A percentile compares a stretch with the other conserved stretches of the same genome.
Conservation (phyloP, 2,888 invertebrate genomes). For the Stenoptilia bipunctidactyla region DNA sequence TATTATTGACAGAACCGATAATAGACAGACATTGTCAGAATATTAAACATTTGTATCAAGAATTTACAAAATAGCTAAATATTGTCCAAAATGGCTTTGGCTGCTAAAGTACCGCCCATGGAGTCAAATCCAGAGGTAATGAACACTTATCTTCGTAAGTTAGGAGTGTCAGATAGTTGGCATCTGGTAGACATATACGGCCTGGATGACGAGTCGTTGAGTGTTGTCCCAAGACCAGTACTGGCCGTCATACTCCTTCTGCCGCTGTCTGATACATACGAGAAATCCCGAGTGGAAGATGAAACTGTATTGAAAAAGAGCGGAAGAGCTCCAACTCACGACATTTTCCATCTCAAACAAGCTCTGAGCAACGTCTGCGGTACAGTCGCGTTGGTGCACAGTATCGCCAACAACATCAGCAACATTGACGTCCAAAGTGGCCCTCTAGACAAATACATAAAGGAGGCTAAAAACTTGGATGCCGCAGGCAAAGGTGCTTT, state of each 20-base stretch:
- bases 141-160: constrained; percentile 78
- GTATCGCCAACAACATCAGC: constrained; percentile 90
- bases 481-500: constrained; percentile 82
- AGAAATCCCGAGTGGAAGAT: constrained; percentile 74
- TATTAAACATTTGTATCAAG: too few relatives aligned
- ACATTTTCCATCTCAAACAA: constrained; percentile 89
- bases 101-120: constrained; percentile 36
- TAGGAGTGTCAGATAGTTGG: constrained; percentile 87
- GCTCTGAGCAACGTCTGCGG: constrained; percentile 95
- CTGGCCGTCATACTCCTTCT: constrained; percentile 88
- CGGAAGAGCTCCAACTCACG: constrained; percentile 67
- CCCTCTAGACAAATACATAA: constrained; percentile 80
- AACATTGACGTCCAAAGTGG: constrained; percentile 76
- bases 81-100: background rate
- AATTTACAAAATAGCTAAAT: too few relatives aligned
- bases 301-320: constrained; percentile 71
- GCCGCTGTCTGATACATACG: constrained; percentile 84
- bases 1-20: too few relatives aligned
- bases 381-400: constrained; percentile 93
- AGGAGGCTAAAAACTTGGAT: constrained; percentile 74
- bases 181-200: constrained; percentile 92
- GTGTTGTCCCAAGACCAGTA: constrained; percentile 88
- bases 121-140: constrained; percentile 74
- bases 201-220: constrained; percentile 85
- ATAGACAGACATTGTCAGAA: too few relatives aligned